phyloP scores from a whole-genome alignment of 2,113 vertebrate genomes.

The Phalacrocorax carbo region DNA sequence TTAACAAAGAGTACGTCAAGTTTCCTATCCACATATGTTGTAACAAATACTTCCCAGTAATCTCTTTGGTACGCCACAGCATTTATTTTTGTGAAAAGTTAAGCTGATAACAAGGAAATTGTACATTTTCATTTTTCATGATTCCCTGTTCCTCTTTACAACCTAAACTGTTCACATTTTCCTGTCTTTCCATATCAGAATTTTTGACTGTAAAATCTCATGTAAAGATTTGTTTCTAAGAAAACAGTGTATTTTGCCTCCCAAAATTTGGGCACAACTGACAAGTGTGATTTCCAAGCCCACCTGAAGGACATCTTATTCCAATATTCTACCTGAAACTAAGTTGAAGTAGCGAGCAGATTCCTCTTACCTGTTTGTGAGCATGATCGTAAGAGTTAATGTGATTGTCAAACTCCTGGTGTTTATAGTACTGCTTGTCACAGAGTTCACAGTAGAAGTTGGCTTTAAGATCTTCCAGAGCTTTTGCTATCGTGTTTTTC shows the following conservation, averaged over 20 bases:
- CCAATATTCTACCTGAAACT: background rate
- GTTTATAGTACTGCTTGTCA: slow-evolving; percentile 95
- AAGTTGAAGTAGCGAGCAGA: background rate
- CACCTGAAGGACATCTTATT: background rate
- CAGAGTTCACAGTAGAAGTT: slow-evolving; percentile 96
- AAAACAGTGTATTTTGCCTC: background rate
- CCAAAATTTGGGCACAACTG: background rate
- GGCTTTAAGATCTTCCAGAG: slow-evolving; percentile 86
- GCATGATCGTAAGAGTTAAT: slow-evolving; percentile 98
- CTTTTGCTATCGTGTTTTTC: slow-evolving; percentile 82
- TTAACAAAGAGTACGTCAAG: background rate
- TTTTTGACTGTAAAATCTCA: background rate
- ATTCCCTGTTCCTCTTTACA: background rate
- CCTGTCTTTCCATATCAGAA: background rate
- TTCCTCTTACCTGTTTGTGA: slow-evolving; percentile 90
- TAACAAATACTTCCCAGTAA: background rate
- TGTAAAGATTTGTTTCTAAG: rapidly evolving
- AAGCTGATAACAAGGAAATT: background rate
- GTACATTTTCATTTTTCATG: background rate
- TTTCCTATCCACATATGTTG: background rate
- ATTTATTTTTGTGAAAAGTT: background rate
- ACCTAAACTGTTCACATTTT: background rate
- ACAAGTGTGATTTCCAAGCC: background rate
- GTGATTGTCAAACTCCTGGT: slow-evolving; percentile 98
- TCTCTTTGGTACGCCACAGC: background rate